phyloP scores from a whole-genome alignment of 92 coral and sea anemone species.

The Epizoanthus ramosus region DNA sequence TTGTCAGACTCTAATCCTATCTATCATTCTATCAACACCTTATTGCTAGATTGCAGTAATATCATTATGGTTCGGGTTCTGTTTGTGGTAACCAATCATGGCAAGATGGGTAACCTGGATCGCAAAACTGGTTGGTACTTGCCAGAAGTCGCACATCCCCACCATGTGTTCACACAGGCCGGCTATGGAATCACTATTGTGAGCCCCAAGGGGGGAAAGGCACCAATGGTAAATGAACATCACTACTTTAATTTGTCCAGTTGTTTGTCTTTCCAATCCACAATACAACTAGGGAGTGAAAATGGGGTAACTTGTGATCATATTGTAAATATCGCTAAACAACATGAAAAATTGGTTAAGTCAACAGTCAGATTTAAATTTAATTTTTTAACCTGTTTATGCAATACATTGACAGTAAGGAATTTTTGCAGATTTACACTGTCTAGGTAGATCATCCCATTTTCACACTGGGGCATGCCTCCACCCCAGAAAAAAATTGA shows the following conservation, averaged over 20 bases:
- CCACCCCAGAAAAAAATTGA: too few species aligned
- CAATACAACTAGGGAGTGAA: too few species aligned
- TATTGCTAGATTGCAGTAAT: background rate
- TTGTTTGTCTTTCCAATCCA: background rate
- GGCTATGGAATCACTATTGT: constrained; percentile 73
- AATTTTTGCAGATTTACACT: too few species aligned
- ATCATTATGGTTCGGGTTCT: constrained; percentile 72
- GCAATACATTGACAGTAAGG: too few species aligned
- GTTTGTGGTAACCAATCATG: constrained; percentile 84
- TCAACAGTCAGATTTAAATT: too few species aligned
- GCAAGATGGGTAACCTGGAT: constrained; percentile 77
- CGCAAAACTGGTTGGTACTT: constrained; percentile 94
- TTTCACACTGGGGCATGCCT: too few species aligned
- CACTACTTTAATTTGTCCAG: background rate
- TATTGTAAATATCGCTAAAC: too few species aligned
- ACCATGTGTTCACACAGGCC: constrained; percentile 83
- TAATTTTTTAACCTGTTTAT: too few species aligned
- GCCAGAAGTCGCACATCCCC: constrained; percentile 94
- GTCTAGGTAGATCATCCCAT: too few species aligned
- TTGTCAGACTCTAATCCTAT: too few species aligned
- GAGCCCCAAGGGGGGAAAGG: constrained; percentile 92
- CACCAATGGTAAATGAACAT: constrained; percentile 81
- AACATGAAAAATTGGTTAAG: too few species aligned
- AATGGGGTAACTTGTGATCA: too few species aligned
- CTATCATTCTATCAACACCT: background rate